Evolutionary conservation across 1,140 invertebrate genomes (phyloP).

Genomic region (Drosophila suzukii): DNA sequence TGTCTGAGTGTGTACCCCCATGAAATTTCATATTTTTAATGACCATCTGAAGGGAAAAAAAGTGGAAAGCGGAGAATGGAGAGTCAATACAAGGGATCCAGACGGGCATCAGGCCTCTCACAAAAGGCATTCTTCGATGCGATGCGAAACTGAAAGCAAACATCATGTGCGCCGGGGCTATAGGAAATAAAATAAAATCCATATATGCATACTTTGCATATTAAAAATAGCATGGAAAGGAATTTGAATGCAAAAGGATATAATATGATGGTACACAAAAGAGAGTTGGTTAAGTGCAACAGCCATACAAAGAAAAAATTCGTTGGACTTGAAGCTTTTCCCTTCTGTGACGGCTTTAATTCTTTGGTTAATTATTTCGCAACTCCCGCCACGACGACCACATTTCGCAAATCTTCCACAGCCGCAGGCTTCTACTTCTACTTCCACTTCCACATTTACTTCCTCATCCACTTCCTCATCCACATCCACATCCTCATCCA

Average conservation of each 20-base stretch:
- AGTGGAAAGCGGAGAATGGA: slow-evolving; percentile 2
- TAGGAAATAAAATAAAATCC: slow-evolving; percentile 44
- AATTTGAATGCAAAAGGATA: slow-evolving; percentile 30
- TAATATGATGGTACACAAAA: slow-evolving; percentile 8
- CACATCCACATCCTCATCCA: background rate
- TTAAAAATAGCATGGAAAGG: slow-evolving; percentile 22
- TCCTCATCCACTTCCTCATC: too few species aligned
- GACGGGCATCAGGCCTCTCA: slow-evolving; percentile 8
- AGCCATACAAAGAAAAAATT: background rate
- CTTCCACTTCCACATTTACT: background rate
- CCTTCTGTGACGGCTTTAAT: background rate
- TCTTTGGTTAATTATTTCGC: slow-evolving; percentile 38
- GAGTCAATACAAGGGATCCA: slow-evolving; percentile 41
- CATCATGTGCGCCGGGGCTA: slow-evolving; percentile 19
- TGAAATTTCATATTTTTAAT: slow-evolving; percentile 78
- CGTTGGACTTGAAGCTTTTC: background rate
- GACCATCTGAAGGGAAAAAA: slow-evolving; percentile 42
- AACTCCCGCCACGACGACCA: background rate
- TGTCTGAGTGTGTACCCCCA: slow-evolving; percentile 26
- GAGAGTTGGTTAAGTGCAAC: slow-evolving; percentile 1
- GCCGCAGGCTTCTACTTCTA: slow-evolving; percentile 5
- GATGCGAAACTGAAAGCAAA: slow-evolving; percentile 41
- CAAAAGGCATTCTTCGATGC: slow-evolving; percentile 41
- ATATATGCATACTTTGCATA: slow-evolving; percentile 47
- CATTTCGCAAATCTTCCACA: slow-evolving; percentile 6